Conservation (phyloP, 1,140 invertebrate genomes). For the Drosophila sp. region DNA sequence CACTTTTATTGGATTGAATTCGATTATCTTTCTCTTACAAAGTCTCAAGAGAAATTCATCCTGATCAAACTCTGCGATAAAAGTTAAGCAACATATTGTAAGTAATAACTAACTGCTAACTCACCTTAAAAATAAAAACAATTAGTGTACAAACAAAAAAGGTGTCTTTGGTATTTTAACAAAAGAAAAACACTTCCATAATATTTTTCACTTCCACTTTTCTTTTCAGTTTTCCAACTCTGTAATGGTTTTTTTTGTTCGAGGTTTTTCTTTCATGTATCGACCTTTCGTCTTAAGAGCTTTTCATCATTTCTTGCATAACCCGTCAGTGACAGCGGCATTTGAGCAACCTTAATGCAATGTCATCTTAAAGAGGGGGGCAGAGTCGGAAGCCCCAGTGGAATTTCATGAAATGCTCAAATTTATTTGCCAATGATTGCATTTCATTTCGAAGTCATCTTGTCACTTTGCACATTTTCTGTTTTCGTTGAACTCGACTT, state of each 20-base stretch:
- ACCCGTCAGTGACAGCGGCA: background rate
- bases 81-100: too few relatives aligned
- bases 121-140: too few relatives aligned
- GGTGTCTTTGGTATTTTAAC: background rate
- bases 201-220: conserved; percentile 3
- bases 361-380: background rate
- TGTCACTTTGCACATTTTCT: background rate
- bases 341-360: conserved; percentile 1
- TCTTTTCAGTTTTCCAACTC: background rate
- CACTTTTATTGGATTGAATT: too few relatives aligned
- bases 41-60: too few relatives aligned
- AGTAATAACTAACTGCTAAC: too few relatives aligned
- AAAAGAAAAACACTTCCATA: background rate
- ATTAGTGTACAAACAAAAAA: too few relatives aligned
- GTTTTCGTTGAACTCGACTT: background rate
- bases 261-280: background rate
- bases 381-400: background rate
- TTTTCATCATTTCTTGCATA: background rate
- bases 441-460: background rate
- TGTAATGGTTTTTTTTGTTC: background rate
- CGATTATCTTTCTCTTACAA: too few relatives aligned
- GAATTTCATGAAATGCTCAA: conserved; percentile 1
- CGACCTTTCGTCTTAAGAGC: background rate
- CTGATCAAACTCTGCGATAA: too few relatives aligned
- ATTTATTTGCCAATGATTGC: conserved; percentile 4